Evolutionary conservation across 2,888 invertebrate genomes (phyloP), one percentile per base, ranked within the genome.

Genomic region (Cataglyphis albicans): DNA sequence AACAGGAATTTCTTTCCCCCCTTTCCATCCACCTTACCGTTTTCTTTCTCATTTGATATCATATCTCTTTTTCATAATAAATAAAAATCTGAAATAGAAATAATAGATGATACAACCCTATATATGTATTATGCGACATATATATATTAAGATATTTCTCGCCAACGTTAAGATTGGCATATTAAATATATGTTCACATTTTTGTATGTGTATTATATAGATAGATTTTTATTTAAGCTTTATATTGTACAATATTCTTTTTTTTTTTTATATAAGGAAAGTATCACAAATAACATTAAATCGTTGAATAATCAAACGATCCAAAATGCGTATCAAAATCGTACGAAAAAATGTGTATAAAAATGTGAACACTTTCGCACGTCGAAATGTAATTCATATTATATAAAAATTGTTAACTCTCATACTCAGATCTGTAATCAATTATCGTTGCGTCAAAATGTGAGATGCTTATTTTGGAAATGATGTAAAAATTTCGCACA

Each of bases 211-310:
- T 76, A 35, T 57, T 55, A 48, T 52, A n/a, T 67, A 55, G 29
- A 74, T 15, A 80, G 44, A 80, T 59, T 35, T 80, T 80, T 80
- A 80, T 80, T 80, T 48, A 72, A 48, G 72, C 44, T 61, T 48
- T 25, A 41, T 52, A n/a, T 55, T 61, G n/a, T 61, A 80, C 18
- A 80, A 72, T 80, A 72, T 21, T 35, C 35, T 35, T 35, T 35
- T 32, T 35, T 35, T 32, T 32, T 41, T 21, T 41, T 35, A 15
- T 81, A 48, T 81, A 68, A 64, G 64, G 81, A 82, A 87, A 84
- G 78, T 87, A 87, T 87, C 87, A 87, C 85, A 87, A 87, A 83
- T 44, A 63, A 72, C 61, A 82, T 86, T 55, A 35, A 75, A 64
- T 72, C 38, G 76, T 70, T 75, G 65, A 44, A 35, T 59, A 81